These are phyloP conservation scores for Sinocyclocheilus rhinocerous DNA, from an alignment of 2,113 vertebrate genomes.

Conservation along the genomic window DNA sequence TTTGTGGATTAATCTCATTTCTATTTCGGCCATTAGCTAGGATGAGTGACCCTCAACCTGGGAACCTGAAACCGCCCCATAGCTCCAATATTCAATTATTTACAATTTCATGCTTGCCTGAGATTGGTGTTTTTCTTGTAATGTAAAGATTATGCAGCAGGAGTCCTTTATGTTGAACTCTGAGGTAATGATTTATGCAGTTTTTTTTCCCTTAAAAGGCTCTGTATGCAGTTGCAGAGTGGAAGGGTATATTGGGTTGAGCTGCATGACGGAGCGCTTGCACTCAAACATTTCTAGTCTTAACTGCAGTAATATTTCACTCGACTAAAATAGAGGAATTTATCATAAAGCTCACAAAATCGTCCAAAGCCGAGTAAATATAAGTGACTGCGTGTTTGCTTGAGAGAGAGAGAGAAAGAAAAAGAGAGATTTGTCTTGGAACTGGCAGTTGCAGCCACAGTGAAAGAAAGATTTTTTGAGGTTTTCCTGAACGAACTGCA, in stretches of 20 bases:
- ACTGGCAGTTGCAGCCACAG: conserved; percentile 65
- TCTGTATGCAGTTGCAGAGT: background rate
- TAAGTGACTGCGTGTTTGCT: conserved; percentile 22
- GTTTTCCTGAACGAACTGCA: conserved; percentile 18
- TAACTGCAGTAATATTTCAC: conserved; percentile 23
- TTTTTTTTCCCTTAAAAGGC: conserved; percentile 33
- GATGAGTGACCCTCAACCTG: conserved; percentile 19
- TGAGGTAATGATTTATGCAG: conserved; percentile 65
- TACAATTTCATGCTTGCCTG: conserved; percentile 76
- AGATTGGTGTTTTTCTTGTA: conserved; percentile 75
- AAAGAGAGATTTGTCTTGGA: conserved; percentile 65
- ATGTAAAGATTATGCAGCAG: conserved; percentile 71
- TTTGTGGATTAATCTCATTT: conserved; percentile 69
- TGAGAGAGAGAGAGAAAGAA: background rate
- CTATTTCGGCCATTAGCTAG: conserved; percentile 69
- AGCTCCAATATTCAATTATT: conserved; percentile 72
- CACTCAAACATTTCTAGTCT: conserved; percentile 30
- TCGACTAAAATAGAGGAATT: conserved; percentile 35
- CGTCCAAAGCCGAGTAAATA: conserved; percentile 7
- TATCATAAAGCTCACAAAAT: conserved; percentile 27
- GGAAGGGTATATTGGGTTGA: conserved; percentile 22
- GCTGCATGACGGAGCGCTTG: background rate
- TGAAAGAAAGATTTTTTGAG: conserved; percentile 50
- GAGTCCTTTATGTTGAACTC: conserved; percentile 68
- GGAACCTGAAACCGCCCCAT: conserved; percentile 62